phyloP scores from a whole-genome alignment of 2,113 vertebrate genomes.

The Pluvianellus socialis region DNA sequence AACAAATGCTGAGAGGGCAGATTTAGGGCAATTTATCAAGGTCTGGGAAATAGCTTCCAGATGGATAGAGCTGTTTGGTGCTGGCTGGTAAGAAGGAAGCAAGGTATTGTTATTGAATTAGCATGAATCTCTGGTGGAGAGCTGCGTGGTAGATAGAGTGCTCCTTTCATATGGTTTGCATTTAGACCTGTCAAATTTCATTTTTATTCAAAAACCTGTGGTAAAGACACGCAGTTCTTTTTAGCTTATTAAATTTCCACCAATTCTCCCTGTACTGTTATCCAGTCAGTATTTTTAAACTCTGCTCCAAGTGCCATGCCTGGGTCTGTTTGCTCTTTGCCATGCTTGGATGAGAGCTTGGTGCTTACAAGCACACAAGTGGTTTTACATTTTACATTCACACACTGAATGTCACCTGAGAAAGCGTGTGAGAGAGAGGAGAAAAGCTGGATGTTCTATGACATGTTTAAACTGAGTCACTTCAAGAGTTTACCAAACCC shows the following conservation, averaged over 20 bases:
- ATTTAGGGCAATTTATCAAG: constrained; percentile 70
- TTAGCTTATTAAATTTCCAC: constrained; percentile 36
- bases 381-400: background rate
- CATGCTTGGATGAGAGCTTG: background rate
- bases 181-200: constrained; percentile 68
- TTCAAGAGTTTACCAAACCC: background rate
- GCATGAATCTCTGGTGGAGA: constrained; percentile 60
- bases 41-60: constrained; percentile 69
- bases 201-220: constrained; percentile 60
- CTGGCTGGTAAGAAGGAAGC: constrained; percentile 67
- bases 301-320: background rate
- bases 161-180: constrained; percentile 71
- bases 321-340: background rate
- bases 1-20: constrained; percentile 72
- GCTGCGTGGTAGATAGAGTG: constrained; percentile 40
- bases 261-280: background rate
- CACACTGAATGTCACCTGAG: background rate
- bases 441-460: background rate
- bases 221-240: constrained; percentile 26
- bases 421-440: background rate
- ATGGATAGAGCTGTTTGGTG: constrained; percentile 64
- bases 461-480: background rate
- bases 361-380: background rate
- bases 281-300: background rate
- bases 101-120: constrained; percentile 71